Conservation (phyloP, 2,797 vertebrate species). For the Pagetopsis macropterus region DNA sequence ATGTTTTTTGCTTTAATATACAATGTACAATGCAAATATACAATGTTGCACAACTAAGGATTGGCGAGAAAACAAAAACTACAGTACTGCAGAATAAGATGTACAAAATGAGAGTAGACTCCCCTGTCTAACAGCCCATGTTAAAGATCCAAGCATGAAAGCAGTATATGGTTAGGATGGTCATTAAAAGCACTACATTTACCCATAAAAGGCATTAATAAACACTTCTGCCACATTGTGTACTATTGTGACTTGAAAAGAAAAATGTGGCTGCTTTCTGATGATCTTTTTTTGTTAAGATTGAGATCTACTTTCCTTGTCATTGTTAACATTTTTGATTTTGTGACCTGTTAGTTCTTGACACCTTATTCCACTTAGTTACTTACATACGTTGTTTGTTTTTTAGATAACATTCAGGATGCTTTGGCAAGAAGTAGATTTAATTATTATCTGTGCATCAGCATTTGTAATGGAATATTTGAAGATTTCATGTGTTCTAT, state of each 20-base stretch:
- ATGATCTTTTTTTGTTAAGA: not conserved
- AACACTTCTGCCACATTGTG: not conserved
- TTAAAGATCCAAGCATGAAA: slow-evolving; percentile 28
- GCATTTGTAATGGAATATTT: slow-evolving; percentile 1
- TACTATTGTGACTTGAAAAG: slow-evolving; percentile 6
- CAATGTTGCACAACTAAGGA: slow-evolving; percentile 1
- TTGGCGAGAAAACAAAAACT: slow-evolving; percentile 8
- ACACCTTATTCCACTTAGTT: not conserved
- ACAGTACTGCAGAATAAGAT: slow-evolving; percentile 8
- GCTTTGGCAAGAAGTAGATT: slow-evolving; percentile 21
- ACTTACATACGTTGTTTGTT: too few relatives aligned
- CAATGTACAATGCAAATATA: too few relatives aligned
- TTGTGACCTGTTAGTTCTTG: not conserved
- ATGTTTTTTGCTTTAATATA: not conserved
- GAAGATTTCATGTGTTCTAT: slow-evolving; percentile 1
- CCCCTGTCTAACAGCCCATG: slow-evolving; percentile 22
- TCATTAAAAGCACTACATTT: slow-evolving; percentile 28
- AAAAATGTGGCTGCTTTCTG: not conserved
- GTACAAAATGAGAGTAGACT: not conserved
- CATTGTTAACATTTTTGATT: not conserved
- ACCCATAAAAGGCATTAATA: slow-evolving; percentile 2
- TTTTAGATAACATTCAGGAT: not conserved
- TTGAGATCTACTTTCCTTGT: not conserved
- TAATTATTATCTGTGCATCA: slow-evolving; percentile 25
- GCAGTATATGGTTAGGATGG: not conserved